Percentiles rank a stretch among this genome's conserved stretches.
Conservation (phyloP, 2,888 invertebrate species). For the Labia minor region DNA sequence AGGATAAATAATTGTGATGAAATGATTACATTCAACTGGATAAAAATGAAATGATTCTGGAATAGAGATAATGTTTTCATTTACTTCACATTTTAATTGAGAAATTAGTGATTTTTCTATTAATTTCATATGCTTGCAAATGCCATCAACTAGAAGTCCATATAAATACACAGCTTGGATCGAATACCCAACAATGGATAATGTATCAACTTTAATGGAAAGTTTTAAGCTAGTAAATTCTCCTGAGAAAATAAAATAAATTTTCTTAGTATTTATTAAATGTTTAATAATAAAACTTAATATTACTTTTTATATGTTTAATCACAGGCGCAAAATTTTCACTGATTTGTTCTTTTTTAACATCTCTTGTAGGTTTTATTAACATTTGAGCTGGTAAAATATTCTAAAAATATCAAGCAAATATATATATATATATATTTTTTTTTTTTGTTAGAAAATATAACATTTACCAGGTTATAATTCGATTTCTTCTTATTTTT, state of each 20-base stretch:
- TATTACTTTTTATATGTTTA: constrained; percentile 54
- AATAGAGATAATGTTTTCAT: constrained; percentile 34
- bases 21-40: constrained; percentile 59
- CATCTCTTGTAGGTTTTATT: constrained; percentile 50
- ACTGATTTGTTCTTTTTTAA: constrained; percentile 37
- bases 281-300: constrained; percentile 16
- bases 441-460: constrained; percentile 21
- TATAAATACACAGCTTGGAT: constrained; percentile 55
- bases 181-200: constrained; percentile 57
- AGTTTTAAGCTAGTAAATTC: constrained; percentile 44
- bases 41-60: constrained; percentile 66
- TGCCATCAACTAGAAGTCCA: constrained; percentile 61
- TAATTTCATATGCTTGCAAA: constrained; percentile 56
- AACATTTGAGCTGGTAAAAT: constrained; percentile 49
- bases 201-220: constrained; percentile 55
- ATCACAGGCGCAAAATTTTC: constrained; percentile 44
- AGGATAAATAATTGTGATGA: constrained; percentile 62
- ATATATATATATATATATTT: constrained; percentile 23
- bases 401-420: constrained; percentile 39
- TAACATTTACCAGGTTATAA: constrained; percentile 18
- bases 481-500: constrained; percentile 24
- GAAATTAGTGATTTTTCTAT: constrained; percentile 52
- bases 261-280: neutral
- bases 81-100: constrained; percentile 37
- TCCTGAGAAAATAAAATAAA: constrained; percentile 30